phyloP scores from a whole-genome alignment of 2,888 invertebrate species.

The Chironomus tentans region DNA sequence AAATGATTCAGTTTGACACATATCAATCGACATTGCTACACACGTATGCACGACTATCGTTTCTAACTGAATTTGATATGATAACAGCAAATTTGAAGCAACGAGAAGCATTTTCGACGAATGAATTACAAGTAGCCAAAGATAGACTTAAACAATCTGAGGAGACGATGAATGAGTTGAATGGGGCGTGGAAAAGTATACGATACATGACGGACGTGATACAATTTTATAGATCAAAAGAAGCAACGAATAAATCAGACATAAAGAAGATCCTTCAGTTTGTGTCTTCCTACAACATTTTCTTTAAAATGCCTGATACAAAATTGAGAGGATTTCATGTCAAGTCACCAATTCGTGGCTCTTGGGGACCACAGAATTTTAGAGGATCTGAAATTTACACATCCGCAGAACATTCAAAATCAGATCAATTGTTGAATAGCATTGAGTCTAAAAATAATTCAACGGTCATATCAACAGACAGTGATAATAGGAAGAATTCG shows the following conservation, averaged over 20 bases:
- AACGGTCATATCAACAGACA: conserved; percentile 36
- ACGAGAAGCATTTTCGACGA: conserved; percentile 87
- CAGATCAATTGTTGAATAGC: conserved; percentile 63
- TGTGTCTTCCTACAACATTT: not conserved
- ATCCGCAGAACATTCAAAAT: conserved; percentile 65
- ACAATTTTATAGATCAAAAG: conserved; percentile 80
- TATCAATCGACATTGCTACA: conserved; percentile 86
- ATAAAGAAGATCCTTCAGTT: conserved; percentile 39
- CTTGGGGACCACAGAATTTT: conserved; percentile 68
- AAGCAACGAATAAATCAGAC: conserved; percentile 32
- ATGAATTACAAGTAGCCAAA: conserved; percentile 77
- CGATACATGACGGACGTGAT: conserved; percentile 96
- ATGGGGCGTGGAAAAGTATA: conserved; percentile 84
- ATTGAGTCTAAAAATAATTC: conserved; percentile 37
- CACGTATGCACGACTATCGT: conserved; percentile 85
- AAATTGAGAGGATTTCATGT: conserved; percentile 51
- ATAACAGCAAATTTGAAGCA: conserved; percentile 87
- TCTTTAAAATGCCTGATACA: conserved; percentile 33
- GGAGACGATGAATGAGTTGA: conserved; percentile 76
- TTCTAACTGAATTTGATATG: conserved; percentile 85
- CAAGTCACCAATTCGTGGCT: conserved; percentile 68
- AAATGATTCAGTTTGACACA: conserved; percentile 91
- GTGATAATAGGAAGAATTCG: conserved; percentile 48
- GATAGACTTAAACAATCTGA: conserved; percentile 73
- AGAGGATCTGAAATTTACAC: conserved; percentile 44